phyloP scores from a whole-genome alignment of 2,797 vertebrate genomes.

The Distichodus sexfasciatus region DNA sequence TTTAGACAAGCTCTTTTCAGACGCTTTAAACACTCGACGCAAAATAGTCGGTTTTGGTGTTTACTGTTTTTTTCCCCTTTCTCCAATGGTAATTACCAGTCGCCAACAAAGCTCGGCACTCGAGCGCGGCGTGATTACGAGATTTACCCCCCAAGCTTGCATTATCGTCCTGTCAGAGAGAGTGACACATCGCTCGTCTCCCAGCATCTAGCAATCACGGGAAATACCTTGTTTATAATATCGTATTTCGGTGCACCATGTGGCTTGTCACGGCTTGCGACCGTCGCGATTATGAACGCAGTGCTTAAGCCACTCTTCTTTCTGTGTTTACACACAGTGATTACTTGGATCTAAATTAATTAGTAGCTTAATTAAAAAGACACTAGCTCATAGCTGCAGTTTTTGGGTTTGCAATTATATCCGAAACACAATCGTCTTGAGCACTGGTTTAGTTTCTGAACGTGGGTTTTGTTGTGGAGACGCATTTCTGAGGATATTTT shows the following conservation, averaged over 20 bases:
- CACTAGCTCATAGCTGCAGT: too few relatives aligned
- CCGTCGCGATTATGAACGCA: too few relatives aligned
- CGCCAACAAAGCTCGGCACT: slow-evolving; percentile 5
- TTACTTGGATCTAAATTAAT: too few relatives aligned
- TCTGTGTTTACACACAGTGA: too few relatives aligned
- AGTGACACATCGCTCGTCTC: slow-evolving; percentile 17
- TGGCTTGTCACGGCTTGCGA: not conserved
- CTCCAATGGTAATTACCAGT: slow-evolving; percentile 6
- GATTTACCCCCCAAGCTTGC: slow-evolving; percentile 24
- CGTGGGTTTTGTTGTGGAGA: too few relatives aligned
- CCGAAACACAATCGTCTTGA: too few relatives aligned
- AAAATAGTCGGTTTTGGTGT: not conserved
- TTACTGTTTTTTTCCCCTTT: not conserved
- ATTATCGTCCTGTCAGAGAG: slow-evolving; percentile 26
- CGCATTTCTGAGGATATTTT: too few relatives aligned
- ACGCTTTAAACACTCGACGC: not conserved
- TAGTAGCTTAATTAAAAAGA: too few relatives aligned
- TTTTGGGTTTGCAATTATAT: too few relatives aligned
- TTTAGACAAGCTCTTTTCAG: not conserved
- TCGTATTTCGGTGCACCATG: not conserved
- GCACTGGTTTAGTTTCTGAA: too few relatives aligned
- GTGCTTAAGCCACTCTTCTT: too few relatives aligned
- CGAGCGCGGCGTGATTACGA: not conserved
- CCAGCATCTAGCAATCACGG: not conserved
- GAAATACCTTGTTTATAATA: not conserved